Base-by-base conservation (phyloP, 2,888 invertebrate species). In the Acrobasis repandana region DNA sequence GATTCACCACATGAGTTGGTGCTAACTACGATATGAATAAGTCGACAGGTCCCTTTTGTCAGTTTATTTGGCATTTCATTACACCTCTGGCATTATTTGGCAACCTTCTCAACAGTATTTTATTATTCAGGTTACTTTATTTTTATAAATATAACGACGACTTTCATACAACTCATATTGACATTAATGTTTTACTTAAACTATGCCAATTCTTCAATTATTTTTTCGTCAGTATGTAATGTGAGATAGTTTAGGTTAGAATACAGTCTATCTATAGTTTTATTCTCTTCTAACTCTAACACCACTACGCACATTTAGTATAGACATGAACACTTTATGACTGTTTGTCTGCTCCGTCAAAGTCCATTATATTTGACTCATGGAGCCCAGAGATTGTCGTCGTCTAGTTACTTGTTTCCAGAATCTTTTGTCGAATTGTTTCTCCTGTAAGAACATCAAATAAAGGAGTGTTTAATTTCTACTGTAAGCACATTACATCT, bases 351-450 rank as follows among this genome's bases (percentile, higher is more conserved):
- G 33, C 33, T 63, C 58, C 48, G 56, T 51, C 15, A 65, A 65
- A 62, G 58, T 59, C 62, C 66, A 76, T 79, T 83, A 90, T 70
- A 89, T 90, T 80, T 92, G 90, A 77, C 88, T 90, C 73, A 89
- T 79, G 65, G 90, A 86, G 71, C 91, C 91, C 65, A 86, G 84
- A 64, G 94, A 94, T 77, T 95, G 94, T 70, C 95, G 93, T 83
- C 96, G 93, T 91, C 94, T 95, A 71, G 94, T 95, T 74, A 96
- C 93, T 84, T 96, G 96, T 88, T 95, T 96, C 96, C 96, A 96
- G 82, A 96, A 95, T 76, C 96, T 92, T 82, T 95, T 94, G 82
- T 96, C 96, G 82, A 96, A 88, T 79, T 95, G 95, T 85, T 95
- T 96, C 78, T 96, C 96, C 96, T 96, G 89, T 60, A 92, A 93